Evolutionary conservation across 2,888 invertebrate species (phyloP), one percentile per base, ranked within the genome.

Genomic region (Osmoderma eremita): DNA sequence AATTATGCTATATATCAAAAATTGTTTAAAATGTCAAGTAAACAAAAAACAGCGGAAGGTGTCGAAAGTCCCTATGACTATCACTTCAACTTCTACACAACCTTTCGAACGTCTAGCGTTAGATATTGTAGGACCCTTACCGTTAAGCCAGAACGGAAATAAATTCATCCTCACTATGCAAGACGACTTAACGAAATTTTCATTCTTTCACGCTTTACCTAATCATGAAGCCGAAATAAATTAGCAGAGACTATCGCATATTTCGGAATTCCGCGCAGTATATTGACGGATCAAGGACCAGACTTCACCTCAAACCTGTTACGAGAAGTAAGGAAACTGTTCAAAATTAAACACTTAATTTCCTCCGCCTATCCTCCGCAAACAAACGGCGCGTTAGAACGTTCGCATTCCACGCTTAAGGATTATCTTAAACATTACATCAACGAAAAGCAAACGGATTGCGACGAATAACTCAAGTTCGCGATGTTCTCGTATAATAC

Each of bases 401-500:
- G 79, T 24, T 72, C 70, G 13, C 78, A 81, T 62, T 51, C 70
- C 13, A 77, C 77, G 0, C 48, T 80, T 17, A 72, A 70, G 3
- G 76, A 77, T n/a, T 76, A 77, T 66, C 30, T 80, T 1, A 74
- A 75, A 67, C 75, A n/a, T n/a, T n/a, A n/a, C n/a, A n/a, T n/a
- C n/a, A n/a, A n/a, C n/a, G n/a, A n/a, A n/a, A n/a, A n/a, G n/a
- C n/a, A n/a, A n/a, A n/a, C n/a, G n/a, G n/a, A n/a, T n/a, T n/a
- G n/a, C n/a, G n/a, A n/a, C n/a, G n/a, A n/a, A n/a, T n/a, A n/a
- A n/a, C n/a, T n/a, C n/a, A n/a, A n/a, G n/a, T n/a, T n/a, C n/a
- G n/a, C n/a, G n/a, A n/a, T n/a, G n/a, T n/a, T n/a, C n/a, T n/a
- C n/a, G n/a, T n/a, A n/a, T n/a, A n/a, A n/a, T n/a, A n/a, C n/a